phyloP scores from a whole-genome alignment of 2,888 invertebrate species.

The Pandemis corylana region DNA sequence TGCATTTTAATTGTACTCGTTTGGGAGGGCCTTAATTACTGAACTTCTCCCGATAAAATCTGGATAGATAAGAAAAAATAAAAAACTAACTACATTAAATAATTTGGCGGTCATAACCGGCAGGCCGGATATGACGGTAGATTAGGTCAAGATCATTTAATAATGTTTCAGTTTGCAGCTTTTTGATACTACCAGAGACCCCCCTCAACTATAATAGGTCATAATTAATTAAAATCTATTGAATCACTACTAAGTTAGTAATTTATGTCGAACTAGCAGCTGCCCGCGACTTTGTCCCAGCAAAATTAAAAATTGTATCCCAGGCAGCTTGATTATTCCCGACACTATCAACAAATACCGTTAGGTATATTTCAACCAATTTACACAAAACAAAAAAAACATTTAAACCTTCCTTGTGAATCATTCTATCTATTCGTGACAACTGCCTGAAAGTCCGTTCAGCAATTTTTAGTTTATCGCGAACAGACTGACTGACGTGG shows the following conservation, averaged over 20 bases:
- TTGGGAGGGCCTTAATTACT: constrained; percentile 6
- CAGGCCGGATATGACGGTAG: not conserved
- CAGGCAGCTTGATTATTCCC: no score
- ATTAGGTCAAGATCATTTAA: not conserved
- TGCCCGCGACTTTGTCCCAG: no score
- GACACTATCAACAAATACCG: no score
- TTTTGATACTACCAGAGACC: not conserved
- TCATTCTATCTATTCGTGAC: no score
- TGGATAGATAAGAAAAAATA: not conserved
- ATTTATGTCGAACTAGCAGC: no score
- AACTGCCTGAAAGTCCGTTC: no score
- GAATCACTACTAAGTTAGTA: not conserved
- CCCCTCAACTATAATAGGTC: not conserved
- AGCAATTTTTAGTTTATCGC: no score
- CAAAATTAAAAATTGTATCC: no score
- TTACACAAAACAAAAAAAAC: no score
- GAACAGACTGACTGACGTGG: no score
- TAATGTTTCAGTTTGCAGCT: not conserved
- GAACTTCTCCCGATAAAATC: not conserved
- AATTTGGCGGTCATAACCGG: not conserved
- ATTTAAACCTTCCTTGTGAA: no score
- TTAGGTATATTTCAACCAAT: no score
- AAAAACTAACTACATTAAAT: not conserved
- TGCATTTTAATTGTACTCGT: not conserved
- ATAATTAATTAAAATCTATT: not conserved